A percentile compares a stretch with the other conserved stretches of the same genome.
Conservation (phyloP, 2,888 invertebrate genomes). For the Zygothrica quintamaculata region DNA sequence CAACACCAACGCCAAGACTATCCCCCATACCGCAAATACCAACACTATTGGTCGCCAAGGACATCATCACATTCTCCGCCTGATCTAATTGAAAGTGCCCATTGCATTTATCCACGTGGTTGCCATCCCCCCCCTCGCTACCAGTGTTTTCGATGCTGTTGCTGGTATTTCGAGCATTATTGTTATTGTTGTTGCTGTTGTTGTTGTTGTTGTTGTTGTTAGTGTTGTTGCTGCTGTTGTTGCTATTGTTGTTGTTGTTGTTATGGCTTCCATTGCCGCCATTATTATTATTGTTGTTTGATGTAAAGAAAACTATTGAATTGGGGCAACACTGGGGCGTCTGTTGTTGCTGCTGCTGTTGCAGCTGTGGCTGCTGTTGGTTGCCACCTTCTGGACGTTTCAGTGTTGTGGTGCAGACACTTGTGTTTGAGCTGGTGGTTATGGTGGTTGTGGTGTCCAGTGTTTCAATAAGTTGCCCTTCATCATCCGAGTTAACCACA, state of each 20-base stretch:
- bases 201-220: neutral
- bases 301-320: conserved; percentile 49
- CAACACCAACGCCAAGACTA: conserved; percentile 36
- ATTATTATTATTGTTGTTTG: conserved; percentile 7
- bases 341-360: conserved; percentile 16
- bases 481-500: conserved; percentile 51
- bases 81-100: conserved; percentile 38
- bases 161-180: neutral
- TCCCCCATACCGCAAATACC: conserved; percentile 60
- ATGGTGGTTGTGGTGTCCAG: conserved; percentile 69
- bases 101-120: conserved; percentile 22
- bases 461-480: conserved; percentile 65
- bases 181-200: no score
- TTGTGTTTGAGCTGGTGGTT: conserved; percentile 53
- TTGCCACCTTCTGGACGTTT: conserved; percentile 19
- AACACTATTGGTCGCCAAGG: conserved; percentile 20
- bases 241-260: neutral
- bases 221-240: conserved; percentile 19
- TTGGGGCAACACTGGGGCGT: conserved; percentile 26
- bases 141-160: conserved; percentile 17
- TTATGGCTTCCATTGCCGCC: no score
- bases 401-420: conserved; percentile 63
- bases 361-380: conserved; percentile 16
- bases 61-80: conserved; percentile 18
- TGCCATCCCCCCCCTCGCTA: conserved; percentile 24